A percentile compares a stretch with the other conserved stretches of the same genome.
phyloP scores from a whole-genome alignment of 1,140 invertebrate species.

The Radopholus similis region DNA sequence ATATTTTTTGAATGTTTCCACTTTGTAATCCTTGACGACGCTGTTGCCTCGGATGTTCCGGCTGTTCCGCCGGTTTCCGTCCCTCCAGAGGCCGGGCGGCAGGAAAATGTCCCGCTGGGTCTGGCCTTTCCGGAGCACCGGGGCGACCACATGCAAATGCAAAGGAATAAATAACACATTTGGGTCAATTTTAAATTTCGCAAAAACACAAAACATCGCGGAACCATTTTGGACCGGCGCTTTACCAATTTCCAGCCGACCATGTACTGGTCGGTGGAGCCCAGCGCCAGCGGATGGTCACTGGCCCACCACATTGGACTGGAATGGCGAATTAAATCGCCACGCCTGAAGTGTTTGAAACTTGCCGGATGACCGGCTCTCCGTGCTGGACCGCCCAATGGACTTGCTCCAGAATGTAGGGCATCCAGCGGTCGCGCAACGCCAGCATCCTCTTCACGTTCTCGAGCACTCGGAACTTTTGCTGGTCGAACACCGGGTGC shows the following conservation, averaged over 20 bases:
- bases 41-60: background rate
- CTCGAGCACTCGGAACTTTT: conserved; percentile 60
- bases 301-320: conserved; percentile 44
- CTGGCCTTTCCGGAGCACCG: conserved; percentile 59
- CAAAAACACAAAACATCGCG: no score
- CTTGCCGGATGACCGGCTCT: conserved; percentile 64
- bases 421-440: conserved; percentile 69
- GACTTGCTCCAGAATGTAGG: conserved; percentile 66
- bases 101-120: conserved; percentile 59
- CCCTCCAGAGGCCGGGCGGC: conserved; percentile 33
- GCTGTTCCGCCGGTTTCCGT: conserved; percentile 28
- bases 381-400: conserved; percentile 72
- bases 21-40: conserved; percentile 9
- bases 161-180: conserved; percentile 29
- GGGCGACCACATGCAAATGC: conserved; percentile 54
- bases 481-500: conserved; percentile 62
- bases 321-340: conserved; percentile 6
- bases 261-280: conserved; percentile 60
- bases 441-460: conserved; percentile 69
- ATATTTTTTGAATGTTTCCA: no score
- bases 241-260: conserved; percentile 56
- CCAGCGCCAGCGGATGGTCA: conserved; percentile 25
- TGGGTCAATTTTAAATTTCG: no score
- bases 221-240: no score
- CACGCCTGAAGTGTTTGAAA: conserved; percentile 3